These are phyloP conservation scores for Oryzias woworae DNA, from an alignment of 2,113 vertebrate species.

Conservation along the genomic window DNA sequence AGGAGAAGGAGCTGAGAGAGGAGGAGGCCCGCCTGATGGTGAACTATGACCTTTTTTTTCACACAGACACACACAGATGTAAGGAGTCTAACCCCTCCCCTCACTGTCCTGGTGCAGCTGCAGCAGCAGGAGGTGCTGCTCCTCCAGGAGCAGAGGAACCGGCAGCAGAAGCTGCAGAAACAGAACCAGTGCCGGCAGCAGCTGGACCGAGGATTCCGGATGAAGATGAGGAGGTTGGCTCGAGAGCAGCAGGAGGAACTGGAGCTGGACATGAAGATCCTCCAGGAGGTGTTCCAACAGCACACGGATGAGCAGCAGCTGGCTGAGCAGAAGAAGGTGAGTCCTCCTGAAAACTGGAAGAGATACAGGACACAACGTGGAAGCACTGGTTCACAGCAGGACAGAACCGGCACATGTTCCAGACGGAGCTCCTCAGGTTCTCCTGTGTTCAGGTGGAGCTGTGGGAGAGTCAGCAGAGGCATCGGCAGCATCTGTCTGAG, in stretches of 20 bases:
- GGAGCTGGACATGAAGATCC: constrained; percentile 77
- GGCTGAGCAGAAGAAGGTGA: constrained; percentile 78
- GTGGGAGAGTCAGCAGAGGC: constrained; percentile 78
- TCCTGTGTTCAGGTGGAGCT: constrained; percentile 70
- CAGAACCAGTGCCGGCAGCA: constrained; percentile 60
- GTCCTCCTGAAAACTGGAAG: too few species aligned
- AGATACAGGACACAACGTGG: too few species aligned
- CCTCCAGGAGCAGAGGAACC: constrained; percentile 73
- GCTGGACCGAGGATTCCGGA: constrained; percentile 70
- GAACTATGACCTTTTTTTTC: background rate
- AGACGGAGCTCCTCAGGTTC: background rate
- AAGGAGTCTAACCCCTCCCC: too few species aligned
- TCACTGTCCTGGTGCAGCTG: constrained; percentile 60
- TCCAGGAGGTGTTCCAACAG: constrained; percentile 71
- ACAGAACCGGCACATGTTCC: too few species aligned
- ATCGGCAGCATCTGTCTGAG: constrained; percentile 77
- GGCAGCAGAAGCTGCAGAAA: constrained; percentile 55
- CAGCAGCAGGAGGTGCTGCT: constrained; percentile 68
- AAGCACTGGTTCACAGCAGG: too few species aligned
- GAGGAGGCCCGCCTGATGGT: constrained; percentile 83
- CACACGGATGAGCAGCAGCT: constrained; percentile 64
- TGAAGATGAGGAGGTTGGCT: constrained; percentile 76
- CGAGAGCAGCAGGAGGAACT: constrained; percentile 78
- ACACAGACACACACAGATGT: background rate
- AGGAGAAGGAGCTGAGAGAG: constrained; percentile 64